phyloP scores from a whole-genome alignment of 2,113 vertebrate species.

The Mastomys natalensis region DNA sequence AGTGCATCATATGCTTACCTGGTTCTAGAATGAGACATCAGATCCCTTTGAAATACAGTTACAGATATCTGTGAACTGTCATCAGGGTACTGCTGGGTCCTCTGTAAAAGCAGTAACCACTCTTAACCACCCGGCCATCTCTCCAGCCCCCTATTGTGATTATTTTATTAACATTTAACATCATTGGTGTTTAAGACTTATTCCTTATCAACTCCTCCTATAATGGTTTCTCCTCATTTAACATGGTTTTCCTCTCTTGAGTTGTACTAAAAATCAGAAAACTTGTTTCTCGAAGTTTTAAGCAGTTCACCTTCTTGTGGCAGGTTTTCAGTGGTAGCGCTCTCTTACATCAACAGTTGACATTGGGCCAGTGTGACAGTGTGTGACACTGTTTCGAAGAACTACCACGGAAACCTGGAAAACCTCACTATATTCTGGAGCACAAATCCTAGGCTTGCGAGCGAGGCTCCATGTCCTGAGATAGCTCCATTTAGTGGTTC shows the following conservation, averaged over 20 bases:
- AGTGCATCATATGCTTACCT: background rate
- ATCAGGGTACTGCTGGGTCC: background rate
- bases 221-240: background rate
- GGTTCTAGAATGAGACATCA: background rate
- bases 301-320: background rate
- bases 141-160: background rate
- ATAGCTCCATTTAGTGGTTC: conserved; percentile 60
- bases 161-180: conserved; percentile 26
- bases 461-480: background rate
- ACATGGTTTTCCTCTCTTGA: conserved; percentile 5
- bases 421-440: background rate
- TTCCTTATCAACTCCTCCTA: background rate
- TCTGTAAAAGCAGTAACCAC: background rate
- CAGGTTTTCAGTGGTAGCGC: background rate
- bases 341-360: background rate
- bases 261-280: background rate
- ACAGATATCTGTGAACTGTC: background rate
- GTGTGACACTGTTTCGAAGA: background rate
- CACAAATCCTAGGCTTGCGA: background rate
- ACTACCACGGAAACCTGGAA: no score
- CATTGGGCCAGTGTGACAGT: no score
- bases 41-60: background rate
- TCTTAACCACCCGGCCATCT: background rate
- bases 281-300: background rate
- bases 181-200: background rate